Percentiles rank a stretch among this genome's conserved stretches.
Evolutionary conservation across 2,888 invertebrate genomes (phyloP).

Genomic region (Parnassius smintheus): DNA sequence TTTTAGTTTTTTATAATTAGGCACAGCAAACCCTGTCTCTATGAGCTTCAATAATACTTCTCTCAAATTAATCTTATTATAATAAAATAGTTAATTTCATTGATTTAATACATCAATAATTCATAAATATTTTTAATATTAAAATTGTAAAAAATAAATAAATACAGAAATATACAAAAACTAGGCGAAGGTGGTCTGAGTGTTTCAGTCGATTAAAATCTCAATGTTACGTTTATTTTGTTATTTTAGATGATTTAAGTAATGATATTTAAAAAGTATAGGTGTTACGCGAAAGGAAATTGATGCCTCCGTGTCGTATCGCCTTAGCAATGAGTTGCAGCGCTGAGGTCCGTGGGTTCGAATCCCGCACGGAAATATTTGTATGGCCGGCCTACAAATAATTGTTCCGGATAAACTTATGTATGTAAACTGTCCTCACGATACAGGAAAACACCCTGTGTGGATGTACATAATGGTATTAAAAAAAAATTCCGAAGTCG

Average conservation of each 20-base stretch:
- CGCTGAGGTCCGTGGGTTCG: too few relatives aligned
- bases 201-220: not conserved
- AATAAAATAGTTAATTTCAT: constrained; percentile 2
- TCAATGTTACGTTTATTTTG: not conserved
- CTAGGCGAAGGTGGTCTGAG: constrained; percentile 16
- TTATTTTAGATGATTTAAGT: not conserved
- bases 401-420: too few relatives aligned
- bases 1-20: constrained; percentile 1
- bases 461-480: too few relatives aligned
- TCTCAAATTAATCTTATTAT: constrained; percentile 8
- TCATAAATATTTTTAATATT: constrained; percentile 13
- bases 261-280: too few relatives aligned
- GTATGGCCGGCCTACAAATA: too few relatives aligned
- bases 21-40: constrained; percentile 20
- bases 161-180: constrained; percentile 8
- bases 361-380: too few relatives aligned
- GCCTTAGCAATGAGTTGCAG: too few relatives aligned
- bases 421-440: too few relatives aligned
- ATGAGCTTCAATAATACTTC: constrained; percentile 21
- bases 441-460: too few relatives aligned
- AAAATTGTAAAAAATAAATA: not conserved
- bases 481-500: too few relatives aligned
- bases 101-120: constrained; percentile 15
- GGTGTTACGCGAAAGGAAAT: too few relatives aligned
- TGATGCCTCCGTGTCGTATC: too few relatives aligned